A percentile compares a stretch with the other conserved stretches of the same genome.
Evolutionary conservation across 2,888 invertebrate genomes (phyloP).

Genomic region (Quadriops clusia): DNA sequence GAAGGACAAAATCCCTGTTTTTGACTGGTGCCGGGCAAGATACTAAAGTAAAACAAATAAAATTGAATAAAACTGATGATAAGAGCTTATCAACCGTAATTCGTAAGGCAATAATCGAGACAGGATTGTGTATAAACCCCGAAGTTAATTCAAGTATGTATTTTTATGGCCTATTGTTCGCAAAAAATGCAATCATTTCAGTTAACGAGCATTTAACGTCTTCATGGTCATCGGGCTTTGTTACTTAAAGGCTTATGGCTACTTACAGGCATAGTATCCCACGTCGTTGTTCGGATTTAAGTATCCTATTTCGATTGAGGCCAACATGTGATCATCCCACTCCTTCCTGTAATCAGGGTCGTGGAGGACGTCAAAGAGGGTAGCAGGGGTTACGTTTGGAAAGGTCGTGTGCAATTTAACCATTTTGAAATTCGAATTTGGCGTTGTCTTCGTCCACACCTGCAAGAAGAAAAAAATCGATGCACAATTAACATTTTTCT

Average conservation of each 20-base stretch:
- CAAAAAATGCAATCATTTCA: no score
- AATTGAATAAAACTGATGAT: constrained; percentile 1
- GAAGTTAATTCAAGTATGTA: no score
- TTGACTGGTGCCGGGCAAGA: constrained; percentile 77
- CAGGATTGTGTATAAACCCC: no score
- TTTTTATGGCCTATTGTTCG: no score
- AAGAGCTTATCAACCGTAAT: background rate
- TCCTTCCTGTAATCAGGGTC: constrained; percentile 79
- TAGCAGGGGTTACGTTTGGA: constrained; percentile 59
- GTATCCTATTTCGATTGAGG: constrained; percentile 76
- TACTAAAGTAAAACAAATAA: constrained; percentile 43
- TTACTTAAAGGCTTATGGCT: no score
- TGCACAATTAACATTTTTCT: no score
- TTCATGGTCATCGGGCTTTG: no score
- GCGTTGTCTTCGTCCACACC: constrained; percentile 50
- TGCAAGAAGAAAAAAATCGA: constrained; percentile 23
- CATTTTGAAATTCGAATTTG: constrained; percentile 49
- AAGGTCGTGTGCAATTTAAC: constrained; percentile 58
- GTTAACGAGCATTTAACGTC: no score
- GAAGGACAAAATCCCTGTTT: constrained; percentile 84
- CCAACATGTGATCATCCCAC: constrained; percentile 87
- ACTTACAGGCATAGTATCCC: constrained; percentile 81
- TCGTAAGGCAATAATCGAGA: no score
- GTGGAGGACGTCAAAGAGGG: constrained; percentile 79
- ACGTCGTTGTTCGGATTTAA: constrained; percentile 89